phyloP scores from a whole-genome alignment of 2,113 vertebrate species.

The Saguinus imperator region DNA sequence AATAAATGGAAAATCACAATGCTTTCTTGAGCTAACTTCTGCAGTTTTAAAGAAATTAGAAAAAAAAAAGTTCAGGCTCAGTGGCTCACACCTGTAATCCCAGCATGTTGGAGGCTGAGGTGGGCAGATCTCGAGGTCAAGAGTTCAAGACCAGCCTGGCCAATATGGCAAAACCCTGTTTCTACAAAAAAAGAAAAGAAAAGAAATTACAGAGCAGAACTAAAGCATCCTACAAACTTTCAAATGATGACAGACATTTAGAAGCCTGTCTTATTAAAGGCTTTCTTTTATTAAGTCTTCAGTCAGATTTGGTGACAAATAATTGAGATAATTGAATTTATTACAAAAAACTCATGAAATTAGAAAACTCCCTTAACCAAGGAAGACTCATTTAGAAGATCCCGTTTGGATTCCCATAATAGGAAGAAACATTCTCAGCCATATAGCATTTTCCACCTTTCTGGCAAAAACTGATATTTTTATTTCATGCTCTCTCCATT shows the following conservation, averaged over 20 bases:
- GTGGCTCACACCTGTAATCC: no score
- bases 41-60: not conserved
- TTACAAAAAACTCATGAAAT: conserved; percentile 33
- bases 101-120: no score
- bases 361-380: not conserved
- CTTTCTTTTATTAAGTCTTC: conserved; percentile 44
- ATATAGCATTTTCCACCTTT: not conserved
- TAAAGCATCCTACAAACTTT: not conserved
- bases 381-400: conserved; percentile 39
- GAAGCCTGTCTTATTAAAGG: not conserved
- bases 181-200: no score
- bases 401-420: not conserved
- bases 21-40: not conserved
- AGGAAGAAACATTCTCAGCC: not conserved
- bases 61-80: no score
- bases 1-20: not conserved
- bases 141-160: no score
- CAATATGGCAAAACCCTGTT: no score
- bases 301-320: conserved; percentile 49
- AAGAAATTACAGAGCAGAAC: conserved; percentile 2
- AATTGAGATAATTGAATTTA: conserved; percentile 48
- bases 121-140: no score
- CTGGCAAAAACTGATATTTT: not conserved
- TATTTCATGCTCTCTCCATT: not conserved
- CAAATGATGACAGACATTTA: conserved; percentile 19